Evolutionary conservation across 1,140 invertebrate species (phyloP).

Genomic region (Physella acuta): DNA sequence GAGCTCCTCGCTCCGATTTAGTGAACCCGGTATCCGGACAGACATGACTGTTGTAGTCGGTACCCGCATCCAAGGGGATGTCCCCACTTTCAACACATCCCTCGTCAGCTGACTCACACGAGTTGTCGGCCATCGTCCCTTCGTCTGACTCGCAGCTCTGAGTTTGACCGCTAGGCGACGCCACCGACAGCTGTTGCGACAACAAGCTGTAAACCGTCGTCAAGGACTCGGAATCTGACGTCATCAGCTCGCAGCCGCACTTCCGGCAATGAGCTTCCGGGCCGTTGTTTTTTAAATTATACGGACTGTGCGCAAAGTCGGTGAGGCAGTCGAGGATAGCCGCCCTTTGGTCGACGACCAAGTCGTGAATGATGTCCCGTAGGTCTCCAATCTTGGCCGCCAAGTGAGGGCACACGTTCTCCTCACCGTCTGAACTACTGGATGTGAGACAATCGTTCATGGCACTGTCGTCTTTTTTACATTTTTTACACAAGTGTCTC

Average conservation of each 20-base stretch:
- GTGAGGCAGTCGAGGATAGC: conserved; percentile 12
- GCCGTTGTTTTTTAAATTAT: conserved; percentile 12
- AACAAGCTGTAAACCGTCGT: conserved; percentile 40
- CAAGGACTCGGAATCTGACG: conserved; percentile 35
- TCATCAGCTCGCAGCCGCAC: conserved; percentile 18
- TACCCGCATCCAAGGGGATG: background rate
- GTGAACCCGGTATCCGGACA: background rate
- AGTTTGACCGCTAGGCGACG: conserved; percentile 21
- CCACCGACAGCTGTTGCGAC: conserved; percentile 27
- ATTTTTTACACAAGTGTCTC: conserved; percentile 7
- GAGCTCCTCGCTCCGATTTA: background rate
- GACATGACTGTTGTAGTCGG: conserved; percentile 2
- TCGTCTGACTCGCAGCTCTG: conserved; percentile 33
- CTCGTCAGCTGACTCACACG: conserved; percentile 21
- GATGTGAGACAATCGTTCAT: background rate
- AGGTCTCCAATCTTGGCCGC: conserved; percentile 3
- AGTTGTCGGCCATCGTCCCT: conserved; percentile 36
- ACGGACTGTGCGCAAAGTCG: background rate
- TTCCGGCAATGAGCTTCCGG: background rate
- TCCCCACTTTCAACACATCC: conserved; percentile 38
- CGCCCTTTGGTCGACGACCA: conserved; percentile 12
- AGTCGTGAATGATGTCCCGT: conserved; percentile 4
- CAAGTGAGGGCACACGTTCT: conserved; percentile 5
- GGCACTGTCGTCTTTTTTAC: background rate
- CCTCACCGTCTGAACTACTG: background rate